A percentile compares a stretch with the other conserved stretches of the same genome.
Evolutionary conservation across 2,888 invertebrate genomes (phyloP).

Genomic region (Acrocyrtus sp.): DNA sequence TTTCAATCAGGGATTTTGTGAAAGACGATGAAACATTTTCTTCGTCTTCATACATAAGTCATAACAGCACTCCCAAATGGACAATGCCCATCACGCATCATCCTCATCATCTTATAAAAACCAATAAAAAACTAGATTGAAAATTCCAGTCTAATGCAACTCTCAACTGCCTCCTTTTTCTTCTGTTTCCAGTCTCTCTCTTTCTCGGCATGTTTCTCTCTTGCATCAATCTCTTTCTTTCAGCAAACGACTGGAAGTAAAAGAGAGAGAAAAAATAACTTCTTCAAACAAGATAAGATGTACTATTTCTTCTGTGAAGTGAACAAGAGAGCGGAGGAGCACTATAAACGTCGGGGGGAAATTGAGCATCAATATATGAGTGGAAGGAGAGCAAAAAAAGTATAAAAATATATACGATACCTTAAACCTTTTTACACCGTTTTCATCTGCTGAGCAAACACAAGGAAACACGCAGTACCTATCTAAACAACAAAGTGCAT

Average conservation of each 20-base stretch:
- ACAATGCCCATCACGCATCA: slow-evolving; percentile 54
- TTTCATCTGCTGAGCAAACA: slow-evolving; percentile 16
- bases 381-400: slow-evolving; percentile 35
- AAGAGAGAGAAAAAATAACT: slow-evolving; percentile 17
- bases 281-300: not conserved
- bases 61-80: slow-evolving; percentile 54
- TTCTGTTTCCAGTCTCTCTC: slow-evolving; percentile 29
- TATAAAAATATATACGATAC: slow-evolving; percentile 21
- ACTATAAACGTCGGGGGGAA: slow-evolving; percentile 10
- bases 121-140: slow-evolving; percentile 57
- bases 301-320: slow-evolving; percentile 15
- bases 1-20: not conserved
- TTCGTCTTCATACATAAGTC: slow-evolving; percentile 41
- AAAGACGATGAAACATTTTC: slow-evolving; percentile 1
- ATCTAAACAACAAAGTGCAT: slow-evolving; percentile 22
- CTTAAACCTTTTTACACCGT: slow-evolving; percentile 47
- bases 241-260: not conserved
- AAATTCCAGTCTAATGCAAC: slow-evolving; percentile 55
- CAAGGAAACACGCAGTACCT: slow-evolving; percentile 8
- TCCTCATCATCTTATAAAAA: slow-evolving; percentile 36
- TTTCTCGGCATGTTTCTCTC: not conserved
- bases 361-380: slow-evolving; percentile 45
- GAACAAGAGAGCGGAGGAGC: not conserved
- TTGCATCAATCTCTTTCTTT: not conserved
- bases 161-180: no score